These are phyloP conservation scores for Octomys mimax DNA, from an alignment of 2,797 vertebrate genomes.

Conservation along the genomic window DNA sequence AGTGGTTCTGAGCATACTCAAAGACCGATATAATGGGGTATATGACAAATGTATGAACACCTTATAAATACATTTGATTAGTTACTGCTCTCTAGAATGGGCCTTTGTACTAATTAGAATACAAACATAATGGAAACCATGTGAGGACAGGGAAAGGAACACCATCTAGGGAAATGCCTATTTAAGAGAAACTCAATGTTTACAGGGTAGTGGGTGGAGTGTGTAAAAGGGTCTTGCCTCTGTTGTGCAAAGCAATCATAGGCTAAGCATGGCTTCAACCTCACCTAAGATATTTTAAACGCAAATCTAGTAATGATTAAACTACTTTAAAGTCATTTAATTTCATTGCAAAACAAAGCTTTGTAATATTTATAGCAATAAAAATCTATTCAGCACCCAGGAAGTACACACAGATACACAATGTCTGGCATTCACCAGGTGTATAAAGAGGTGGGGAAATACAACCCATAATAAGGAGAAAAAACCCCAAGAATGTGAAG, in stretches of 20 bases:
- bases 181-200: background rate
- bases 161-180: background rate
- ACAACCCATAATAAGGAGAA: background rate
- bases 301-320: slow-evolving; percentile 36
- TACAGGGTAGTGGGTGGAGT: background rate
- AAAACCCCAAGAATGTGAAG: background rate
- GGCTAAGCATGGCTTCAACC: background rate
- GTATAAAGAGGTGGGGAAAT: background rate
- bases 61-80: slow-evolving; percentile 75
- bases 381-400: background rate
- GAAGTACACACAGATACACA: background rate
- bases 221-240: background rate
- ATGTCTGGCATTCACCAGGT: background rate
- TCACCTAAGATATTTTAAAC: slow-evolving; percentile 42
- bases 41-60: slow-evolving; percentile 65
- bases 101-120: background rate
- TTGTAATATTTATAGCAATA: slow-evolving; percentile 42
- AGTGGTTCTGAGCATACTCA: slow-evolving; percentile 45
- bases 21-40: slow-evolving; percentile 67
- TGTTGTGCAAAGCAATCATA: background rate
- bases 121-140: background rate
- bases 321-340: slow-evolving; percentile 49
- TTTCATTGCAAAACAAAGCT: background rate
- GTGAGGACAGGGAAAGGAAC: background rate
- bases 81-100: slow-evolving; percentile 54